These are phyloP conservation scores for Epicauta chinensis DNA, from an alignment of 1,140 invertebrate genomes.

Conservation along the genomic window DNA sequence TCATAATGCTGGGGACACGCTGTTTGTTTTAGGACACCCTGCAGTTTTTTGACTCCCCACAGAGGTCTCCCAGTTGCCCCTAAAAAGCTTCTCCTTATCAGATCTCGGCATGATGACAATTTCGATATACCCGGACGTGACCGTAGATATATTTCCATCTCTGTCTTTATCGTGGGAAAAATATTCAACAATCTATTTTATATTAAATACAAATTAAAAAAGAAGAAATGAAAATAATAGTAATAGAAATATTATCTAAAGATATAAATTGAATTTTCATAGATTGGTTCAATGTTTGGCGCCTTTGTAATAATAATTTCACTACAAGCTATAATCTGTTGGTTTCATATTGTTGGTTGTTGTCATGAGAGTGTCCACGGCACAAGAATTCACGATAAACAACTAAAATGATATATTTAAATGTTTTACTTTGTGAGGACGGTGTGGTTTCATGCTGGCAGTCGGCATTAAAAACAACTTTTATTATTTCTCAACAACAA, in stretches of 20 bases:
- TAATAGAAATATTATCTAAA: background rate
- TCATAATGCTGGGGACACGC: conserved; percentile 34
- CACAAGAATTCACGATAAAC: conserved; percentile 30
- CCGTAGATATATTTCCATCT: conserved; percentile 1
- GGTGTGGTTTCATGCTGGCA: conserved; percentile 19
- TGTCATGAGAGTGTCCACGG: conserved; percentile 30
- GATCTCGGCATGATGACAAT: conserved; percentile 44
- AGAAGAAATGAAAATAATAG: background rate
- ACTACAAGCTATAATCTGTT: conserved; percentile 31
- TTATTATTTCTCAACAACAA: background rate
- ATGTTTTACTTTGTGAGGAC: conserved; percentile 25
- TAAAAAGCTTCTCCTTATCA: conserved; percentile 39
- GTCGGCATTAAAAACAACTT: conserved; percentile 16
- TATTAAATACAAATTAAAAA: background rate
- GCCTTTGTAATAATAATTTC: conserved; percentile 38
- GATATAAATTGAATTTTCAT: conserved; percentile 27
- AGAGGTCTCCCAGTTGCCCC: conserved; percentile 28
- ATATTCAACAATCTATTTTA: background rate
- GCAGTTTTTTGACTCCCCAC: conserved; percentile 25
- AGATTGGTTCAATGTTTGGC: conserved; percentile 28
- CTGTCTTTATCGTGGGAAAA: background rate
- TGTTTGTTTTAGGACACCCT: conserved; percentile 41
- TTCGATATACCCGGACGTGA: conserved; percentile 26
- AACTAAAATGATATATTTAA: conserved; percentile 34
- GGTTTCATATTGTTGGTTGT: conserved; percentile 24